These are phyloP conservation scores for Rhogogaster chlorosoma DNA, from an alignment of 2,888 invertebrate species.

Conservation along the genomic window DNA sequence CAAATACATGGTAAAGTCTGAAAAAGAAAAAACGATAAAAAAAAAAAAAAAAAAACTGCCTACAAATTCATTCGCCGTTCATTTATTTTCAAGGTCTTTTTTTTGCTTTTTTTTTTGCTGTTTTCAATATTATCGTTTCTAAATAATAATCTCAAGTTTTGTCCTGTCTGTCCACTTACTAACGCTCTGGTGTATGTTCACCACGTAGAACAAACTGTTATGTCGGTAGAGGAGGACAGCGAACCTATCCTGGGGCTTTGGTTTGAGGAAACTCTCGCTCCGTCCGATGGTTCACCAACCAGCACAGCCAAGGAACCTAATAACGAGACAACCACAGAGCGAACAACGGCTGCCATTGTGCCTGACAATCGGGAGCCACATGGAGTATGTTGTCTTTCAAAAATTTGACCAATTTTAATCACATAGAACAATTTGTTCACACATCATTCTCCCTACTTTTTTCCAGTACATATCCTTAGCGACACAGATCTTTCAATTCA, in stretches of 20 bases:
- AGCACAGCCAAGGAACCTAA: constrained; percentile 81
- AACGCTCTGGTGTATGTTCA: constrained; percentile 69
- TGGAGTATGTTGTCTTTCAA: constrained; percentile 78
- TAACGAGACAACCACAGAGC: constrained; percentile 78
- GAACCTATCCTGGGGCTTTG: constrained; percentile 94
- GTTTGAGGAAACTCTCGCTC: constrained; percentile 96
- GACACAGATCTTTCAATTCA: constrained; percentile 91
- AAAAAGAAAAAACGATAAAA: background rate
- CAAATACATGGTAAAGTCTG: constrained; percentile 10
- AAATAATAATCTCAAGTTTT: constrained; percentile 49
- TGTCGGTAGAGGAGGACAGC: constrained; percentile 84
- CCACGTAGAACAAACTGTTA: constrained; percentile 73
- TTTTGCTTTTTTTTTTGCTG: too few species aligned
- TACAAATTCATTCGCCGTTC: background rate
- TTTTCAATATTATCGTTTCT: constrained; percentile 7
- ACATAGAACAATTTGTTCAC: background rate
- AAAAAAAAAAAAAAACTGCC: background rate
- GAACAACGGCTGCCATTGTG: constrained; percentile 82
- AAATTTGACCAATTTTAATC: constrained; percentile 18
- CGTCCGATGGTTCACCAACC: constrained; percentile 82
- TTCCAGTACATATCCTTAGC: constrained; percentile 91
- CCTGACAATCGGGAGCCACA: constrained; percentile 90
- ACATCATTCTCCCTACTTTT: constrained; percentile 52
- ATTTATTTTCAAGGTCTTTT: constrained; percentile 4
- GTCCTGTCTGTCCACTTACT: constrained; percentile 66